phyloP scores from a whole-genome alignment of 2,888 invertebrate genomes.

The Anoplius nigerrimus region DNA sequence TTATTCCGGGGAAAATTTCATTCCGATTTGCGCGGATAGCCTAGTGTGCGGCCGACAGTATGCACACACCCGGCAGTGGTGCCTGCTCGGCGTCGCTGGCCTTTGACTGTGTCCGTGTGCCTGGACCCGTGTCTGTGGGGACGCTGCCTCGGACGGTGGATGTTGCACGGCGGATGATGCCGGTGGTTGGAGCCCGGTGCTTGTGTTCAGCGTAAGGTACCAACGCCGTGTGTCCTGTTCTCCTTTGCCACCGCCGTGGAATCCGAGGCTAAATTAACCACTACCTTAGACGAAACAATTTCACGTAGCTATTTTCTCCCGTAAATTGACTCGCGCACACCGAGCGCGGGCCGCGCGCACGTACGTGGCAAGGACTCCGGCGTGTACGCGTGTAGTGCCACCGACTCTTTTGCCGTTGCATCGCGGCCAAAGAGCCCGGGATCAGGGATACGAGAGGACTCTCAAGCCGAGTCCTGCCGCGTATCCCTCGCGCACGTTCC shows the following conservation, averaged over 20 bases:
- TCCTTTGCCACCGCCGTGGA: conserved; percentile 45
- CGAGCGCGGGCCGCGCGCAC: conserved; percentile 35
- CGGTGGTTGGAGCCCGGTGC: not conserved
- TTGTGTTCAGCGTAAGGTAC: conserved; percentile 29
- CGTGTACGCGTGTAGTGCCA: not conserved
- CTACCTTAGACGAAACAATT: conserved; percentile 66
- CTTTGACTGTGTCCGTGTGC: too few species aligned
- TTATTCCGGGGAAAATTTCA: conserved; percentile 49
- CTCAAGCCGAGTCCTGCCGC: conserved; percentile 1
- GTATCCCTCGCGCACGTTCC: conserved; percentile 10
- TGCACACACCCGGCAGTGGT: too few species aligned
- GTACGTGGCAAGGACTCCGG: not conserved
- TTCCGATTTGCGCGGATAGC: conserved; percentile 48
- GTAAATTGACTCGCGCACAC: conserved; percentile 63
- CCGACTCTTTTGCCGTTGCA: conserved; percentile 7
- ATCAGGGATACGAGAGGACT: conserved; percentile 14
- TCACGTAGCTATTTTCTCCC: conserved; percentile 59
- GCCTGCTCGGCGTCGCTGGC: too few species aligned
- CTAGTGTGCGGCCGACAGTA: conserved; percentile 1
- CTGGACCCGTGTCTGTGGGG: too few species aligned
- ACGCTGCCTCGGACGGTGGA: conserved; percentile 6
- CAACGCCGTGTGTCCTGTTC: conserved; percentile 33
- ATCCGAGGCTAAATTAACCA: conserved; percentile 61
- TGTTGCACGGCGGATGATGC: conserved; percentile 24
- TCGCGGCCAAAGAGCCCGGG: conserved; percentile 15